Evolutionary conservation across 2,797 vertebrate genomes (phyloP).

Genomic region (Paratrypauchen microcephalus): DNA sequence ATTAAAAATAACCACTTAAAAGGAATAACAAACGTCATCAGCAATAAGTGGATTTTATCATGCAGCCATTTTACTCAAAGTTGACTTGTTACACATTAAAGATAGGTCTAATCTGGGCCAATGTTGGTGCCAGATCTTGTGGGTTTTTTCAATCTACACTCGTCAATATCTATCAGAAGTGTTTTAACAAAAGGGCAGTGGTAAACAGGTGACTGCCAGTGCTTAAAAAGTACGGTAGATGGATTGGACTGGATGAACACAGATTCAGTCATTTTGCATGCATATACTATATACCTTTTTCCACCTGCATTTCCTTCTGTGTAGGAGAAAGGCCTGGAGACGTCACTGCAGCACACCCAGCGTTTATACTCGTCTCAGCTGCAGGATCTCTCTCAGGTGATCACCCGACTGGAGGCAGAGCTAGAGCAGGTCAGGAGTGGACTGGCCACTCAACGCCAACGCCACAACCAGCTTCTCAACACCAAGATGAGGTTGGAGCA

Average conservation of each 20-base stretch:
- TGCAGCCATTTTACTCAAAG: too few relatives aligned
- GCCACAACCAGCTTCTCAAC: slow-evolving; percentile 89
- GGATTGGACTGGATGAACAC: too few relatives aligned
- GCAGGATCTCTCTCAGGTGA: slow-evolving; percentile 84
- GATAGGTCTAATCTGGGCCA: neutral
- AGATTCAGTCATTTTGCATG: too few relatives aligned
- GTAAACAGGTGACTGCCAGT: neutral
- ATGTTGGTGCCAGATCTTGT: neutral
- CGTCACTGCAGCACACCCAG: slow-evolving; percentile 84
- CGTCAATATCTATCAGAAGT: neutral
- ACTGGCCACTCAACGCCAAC: slow-evolving; percentile 86
- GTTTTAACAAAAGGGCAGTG: neutral
- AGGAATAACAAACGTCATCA: neutral
- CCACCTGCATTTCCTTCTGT: neutral
- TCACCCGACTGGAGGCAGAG: slow-evolving; percentile 85
- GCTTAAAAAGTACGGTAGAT: neutral
- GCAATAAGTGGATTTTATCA: neutral
- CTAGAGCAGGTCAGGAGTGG: slow-evolving; percentile 84
- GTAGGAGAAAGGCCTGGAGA: slow-evolving; percentile 91
- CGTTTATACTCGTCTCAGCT: slow-evolving; percentile 86
- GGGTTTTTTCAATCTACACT: neutral
- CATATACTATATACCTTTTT: too few relatives aligned
- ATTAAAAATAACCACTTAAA: too few relatives aligned
- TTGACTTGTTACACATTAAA: neutral
- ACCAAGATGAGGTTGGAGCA: slow-evolving; percentile 93